phyloP scores from a whole-genome alignment of 1,140 invertebrate species.

The Battus philenor region DNA sequence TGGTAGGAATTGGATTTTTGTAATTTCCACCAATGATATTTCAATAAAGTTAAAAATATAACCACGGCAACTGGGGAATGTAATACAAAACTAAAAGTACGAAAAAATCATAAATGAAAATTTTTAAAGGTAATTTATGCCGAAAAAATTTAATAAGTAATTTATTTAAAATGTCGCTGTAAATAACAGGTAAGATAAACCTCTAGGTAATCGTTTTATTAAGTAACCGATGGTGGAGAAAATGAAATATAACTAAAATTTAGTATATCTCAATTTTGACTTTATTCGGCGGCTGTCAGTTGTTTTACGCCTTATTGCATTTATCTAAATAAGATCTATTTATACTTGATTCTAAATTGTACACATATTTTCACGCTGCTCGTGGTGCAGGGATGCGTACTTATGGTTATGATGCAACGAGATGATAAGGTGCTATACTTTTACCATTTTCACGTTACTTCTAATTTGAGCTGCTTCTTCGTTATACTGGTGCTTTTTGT shows the following conservation, averaged over 20 bases:
- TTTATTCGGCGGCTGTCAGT: constrained; percentile 67
- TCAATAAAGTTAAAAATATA: constrained; percentile 1
- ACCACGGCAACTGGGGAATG: constrained; percentile 4
- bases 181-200: constrained; percentile 46
- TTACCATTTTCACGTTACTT: constrained; percentile 30
- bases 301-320: constrained; percentile 67
- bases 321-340: constrained; percentile 34
- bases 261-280: constrained; percentile 41
- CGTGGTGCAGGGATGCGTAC: constrained; percentile 55
- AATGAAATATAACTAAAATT: constrained; percentile 29
- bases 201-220: not conserved
- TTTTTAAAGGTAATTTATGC: constrained; percentile 45
- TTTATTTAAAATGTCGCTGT: constrained; percentile 47
- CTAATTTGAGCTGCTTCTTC: constrained; percentile 26
- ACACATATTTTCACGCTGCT: constrained; percentile 54
- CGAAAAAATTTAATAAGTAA: constrained; percentile 38
- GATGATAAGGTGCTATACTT: constrained; percentile 66
- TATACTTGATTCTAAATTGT: constrained; percentile 40
- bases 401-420: constrained; percentile 66
- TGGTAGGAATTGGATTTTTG: constrained; percentile 1
- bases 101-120: constrained; percentile 52
- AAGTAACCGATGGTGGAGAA: not conserved
- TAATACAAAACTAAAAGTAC: constrained; percentile 44
- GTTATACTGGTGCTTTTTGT: too few relatives aligned
- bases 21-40: constrained; percentile 11